These are phyloP conservation scores for Columbina picui DNA, from an alignment of 2,113 vertebrate genomes.

Conservation along the genomic window DNA sequence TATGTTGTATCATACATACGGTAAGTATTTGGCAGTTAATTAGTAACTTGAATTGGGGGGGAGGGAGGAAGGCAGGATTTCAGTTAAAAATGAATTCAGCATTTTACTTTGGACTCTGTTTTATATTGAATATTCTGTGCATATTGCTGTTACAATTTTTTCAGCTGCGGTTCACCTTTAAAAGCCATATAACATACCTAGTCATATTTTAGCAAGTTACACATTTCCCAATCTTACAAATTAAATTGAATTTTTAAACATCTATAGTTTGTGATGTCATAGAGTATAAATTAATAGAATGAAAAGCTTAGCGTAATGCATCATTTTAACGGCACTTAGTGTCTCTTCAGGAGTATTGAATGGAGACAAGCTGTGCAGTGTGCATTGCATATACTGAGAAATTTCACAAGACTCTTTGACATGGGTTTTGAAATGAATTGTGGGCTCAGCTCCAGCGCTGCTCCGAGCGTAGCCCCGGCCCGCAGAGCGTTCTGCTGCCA, in stretches of 20 bases:
- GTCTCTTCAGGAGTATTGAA: neutral
- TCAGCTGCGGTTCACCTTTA: neutral
- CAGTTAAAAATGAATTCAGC: neutral
- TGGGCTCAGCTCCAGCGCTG: neutral
- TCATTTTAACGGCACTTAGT: neutral
- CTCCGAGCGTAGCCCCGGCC: neutral
- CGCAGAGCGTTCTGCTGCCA: slow-evolving; percentile 5
- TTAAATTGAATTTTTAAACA: neutral
- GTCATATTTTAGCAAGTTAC: neutral
- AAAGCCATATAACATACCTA: neutral
- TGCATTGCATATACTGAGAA: neutral
- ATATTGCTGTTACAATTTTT: neutral
- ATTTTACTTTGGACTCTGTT: neutral
- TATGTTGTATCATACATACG: slow-evolving; percentile 11
- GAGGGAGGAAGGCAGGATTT: neutral
- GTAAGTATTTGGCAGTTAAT: neutral
- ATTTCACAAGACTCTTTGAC: slow-evolving; percentile 2
- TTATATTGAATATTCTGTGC: neutral
- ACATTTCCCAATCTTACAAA: neutral
- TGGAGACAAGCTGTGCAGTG: neutral
- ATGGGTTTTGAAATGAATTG: neutral
- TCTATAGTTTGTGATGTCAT: neutral
- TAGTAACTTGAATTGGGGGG: neutral
- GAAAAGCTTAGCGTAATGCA: neutral
- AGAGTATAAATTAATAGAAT: neutral